A percentile compares a stretch with the other conserved stretches of the same genome.
Conservation (phyloP, 2,888 invertebrate species). For the Ferrisia virgata region DNA sequence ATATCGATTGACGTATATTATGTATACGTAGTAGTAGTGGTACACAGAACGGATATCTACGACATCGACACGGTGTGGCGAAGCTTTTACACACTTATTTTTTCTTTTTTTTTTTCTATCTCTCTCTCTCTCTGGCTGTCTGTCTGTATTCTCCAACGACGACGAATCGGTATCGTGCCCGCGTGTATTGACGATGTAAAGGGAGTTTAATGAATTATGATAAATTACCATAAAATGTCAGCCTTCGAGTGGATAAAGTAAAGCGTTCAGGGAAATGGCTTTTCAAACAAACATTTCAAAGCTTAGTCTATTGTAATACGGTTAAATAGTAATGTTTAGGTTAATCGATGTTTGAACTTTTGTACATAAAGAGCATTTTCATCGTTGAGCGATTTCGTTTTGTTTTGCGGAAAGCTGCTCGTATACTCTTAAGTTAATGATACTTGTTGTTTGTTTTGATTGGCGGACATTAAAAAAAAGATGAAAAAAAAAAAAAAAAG, state of each 20-base stretch:
- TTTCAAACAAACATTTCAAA: constrained; percentile 26
- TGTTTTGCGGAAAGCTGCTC: constrained; percentile 20
- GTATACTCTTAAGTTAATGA: constrained; percentile 30
- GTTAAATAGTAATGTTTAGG: constrained; percentile 32
- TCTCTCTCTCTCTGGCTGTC: too few relatives aligned
- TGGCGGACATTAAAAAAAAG: constrained; percentile 20
- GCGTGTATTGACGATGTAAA: not conserved
- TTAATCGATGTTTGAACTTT: constrained; percentile 33
- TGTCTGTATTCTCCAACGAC: too few relatives aligned
- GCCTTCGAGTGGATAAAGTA: constrained; percentile 12
- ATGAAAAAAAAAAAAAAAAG: not conserved
- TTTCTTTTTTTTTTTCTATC: not conserved
- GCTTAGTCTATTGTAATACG: constrained; percentile 16
- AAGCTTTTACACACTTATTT: too few relatives aligned
- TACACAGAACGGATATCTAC: not conserved
- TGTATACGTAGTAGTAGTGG: not conserved
- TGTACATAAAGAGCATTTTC: constrained; percentile 30
- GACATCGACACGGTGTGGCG: not conserved
- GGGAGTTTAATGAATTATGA: constrained; percentile 22
- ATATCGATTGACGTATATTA: constrained; percentile 1
- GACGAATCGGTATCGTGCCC: not conserved
- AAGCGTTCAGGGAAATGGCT: constrained; percentile 23
- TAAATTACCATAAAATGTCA: constrained; percentile 15
- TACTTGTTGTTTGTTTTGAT: constrained; percentile 33
- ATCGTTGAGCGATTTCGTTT: constrained; percentile 23